Evolutionary conservation across 23 tunicate genomes (phyloP).

Genomic region (Phallusia fumigata): DNA sequence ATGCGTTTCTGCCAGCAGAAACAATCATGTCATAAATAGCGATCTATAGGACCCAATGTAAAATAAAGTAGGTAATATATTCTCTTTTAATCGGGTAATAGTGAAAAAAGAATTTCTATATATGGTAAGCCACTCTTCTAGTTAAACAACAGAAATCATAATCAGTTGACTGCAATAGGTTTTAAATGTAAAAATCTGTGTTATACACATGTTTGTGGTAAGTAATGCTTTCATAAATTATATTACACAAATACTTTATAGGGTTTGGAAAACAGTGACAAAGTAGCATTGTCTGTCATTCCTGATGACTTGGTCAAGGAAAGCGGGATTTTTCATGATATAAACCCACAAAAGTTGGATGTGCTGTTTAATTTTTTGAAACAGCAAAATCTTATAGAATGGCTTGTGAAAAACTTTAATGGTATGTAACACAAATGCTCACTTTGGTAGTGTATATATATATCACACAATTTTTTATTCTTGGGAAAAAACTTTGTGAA

Average conservation of each 20-base stretch:
- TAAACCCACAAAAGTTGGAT: background rate
- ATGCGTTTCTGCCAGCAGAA: no score
- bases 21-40: no score
- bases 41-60: no score
- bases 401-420: constrained; percentile 47
- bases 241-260: background rate
- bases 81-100: no score
- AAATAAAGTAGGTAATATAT: no score
- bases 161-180: background rate
- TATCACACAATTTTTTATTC: no score
- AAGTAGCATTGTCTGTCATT: background rate
- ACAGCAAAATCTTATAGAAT: constrained; percentile 15
- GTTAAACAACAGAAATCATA: background rate
- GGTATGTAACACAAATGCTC: no score
- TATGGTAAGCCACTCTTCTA: no score
- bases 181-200: background rate
- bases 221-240: background rate
- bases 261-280: background rate
- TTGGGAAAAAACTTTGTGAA: no score
- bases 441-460: no score
- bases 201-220: background rate
- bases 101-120: no score
- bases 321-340: background rate
- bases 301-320: background rate
- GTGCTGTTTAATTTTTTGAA: constrained; percentile 18